Evolutionary conservation across 1,140 invertebrate genomes (phyloP).

Genomic region (Drosophila cardini): DNA sequence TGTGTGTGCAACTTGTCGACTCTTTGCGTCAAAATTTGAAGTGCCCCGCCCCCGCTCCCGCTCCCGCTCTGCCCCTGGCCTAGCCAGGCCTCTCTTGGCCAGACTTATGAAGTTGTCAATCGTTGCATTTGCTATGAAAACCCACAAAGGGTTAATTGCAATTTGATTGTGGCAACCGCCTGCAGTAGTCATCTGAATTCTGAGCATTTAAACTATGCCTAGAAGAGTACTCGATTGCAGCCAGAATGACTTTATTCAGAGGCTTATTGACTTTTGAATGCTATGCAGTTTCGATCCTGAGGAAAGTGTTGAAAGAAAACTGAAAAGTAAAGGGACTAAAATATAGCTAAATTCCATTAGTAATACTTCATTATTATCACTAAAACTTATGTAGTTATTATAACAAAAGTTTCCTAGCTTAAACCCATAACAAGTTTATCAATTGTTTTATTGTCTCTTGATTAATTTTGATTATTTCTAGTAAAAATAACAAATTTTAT

Average conservation of each 20-base stretch:
- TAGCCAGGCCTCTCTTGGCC: background rate
- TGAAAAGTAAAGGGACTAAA: no score
- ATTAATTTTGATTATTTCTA: no score
- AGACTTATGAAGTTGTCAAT: conserved; percentile 50
- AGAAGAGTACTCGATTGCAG: background rate
- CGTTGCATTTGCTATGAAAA: conserved; percentile 32
- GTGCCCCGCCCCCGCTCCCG: conserved; percentile 11
- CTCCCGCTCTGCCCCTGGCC: background rate
- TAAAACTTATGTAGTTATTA: no score
- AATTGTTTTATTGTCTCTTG: no score
- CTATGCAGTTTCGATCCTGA: background rate
- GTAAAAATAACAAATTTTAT: no score
- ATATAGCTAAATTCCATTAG: no score
- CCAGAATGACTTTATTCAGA: background rate
- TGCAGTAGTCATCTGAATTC: conserved; percentile 62
- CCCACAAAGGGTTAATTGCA: conserved; percentile 65
- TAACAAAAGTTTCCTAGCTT: no score
- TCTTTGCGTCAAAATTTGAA: conserved; percentile 44
- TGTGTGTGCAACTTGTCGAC: conserved; percentile 50
- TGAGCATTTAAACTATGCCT: conserved; percentile 15
- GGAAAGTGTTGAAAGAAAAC: no score
- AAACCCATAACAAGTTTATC: no score
- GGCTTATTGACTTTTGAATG: conserved; percentile 6
- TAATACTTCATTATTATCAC: no score
- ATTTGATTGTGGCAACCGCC: conserved; percentile 64